These are phyloP conservation scores for Tribolium madens DNA, from an alignment of 1,140 invertebrate species.

Conservation along the genomic window DNA sequence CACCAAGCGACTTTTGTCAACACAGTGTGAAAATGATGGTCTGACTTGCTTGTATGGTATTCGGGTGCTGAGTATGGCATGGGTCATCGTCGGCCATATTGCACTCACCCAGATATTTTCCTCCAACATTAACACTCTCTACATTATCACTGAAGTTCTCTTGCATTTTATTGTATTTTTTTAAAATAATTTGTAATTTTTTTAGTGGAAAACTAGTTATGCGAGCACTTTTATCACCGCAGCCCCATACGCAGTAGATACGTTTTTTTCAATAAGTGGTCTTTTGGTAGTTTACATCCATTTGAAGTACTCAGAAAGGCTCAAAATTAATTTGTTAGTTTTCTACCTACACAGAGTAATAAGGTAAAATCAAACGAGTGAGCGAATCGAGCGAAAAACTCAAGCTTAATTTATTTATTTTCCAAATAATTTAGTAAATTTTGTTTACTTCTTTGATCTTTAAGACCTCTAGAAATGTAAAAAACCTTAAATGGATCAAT, in stretches of 20 bases:
- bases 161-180: background rate
- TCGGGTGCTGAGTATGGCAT: conserved; percentile 74
- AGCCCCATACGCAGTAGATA: conserved; percentile 69
- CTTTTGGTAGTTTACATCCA: conserved; percentile 70
- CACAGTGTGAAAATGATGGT: conserved; percentile 52
- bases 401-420: no score
- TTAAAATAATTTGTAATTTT: background rate
- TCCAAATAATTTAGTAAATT: no score
- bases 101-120: conserved; percentile 52
- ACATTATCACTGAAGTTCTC: conserved; percentile 46
- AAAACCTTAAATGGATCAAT: no score
- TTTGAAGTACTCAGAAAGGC: conserved; percentile 64
- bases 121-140: conserved; percentile 49
- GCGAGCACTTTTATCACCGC: conserved; percentile 61
- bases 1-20: conserved; percentile 59
- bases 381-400: no score
- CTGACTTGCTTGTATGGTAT: conserved; percentile 70
- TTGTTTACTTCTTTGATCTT: no score
- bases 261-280: conserved; percentile 72
- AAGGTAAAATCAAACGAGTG: conserved; percentile 39
- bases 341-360: conserved; percentile 49
- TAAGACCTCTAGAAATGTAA: no score
- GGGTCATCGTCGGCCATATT: conserved; percentile 76
- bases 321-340: conserved; percentile 12
- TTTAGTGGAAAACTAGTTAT: conserved; percentile 62